Percentiles rank a stretch among this genome's conserved stretches.
Conservation (phyloP, 1,140 invertebrate genomes). For the Agrypnia vestita region DNA sequence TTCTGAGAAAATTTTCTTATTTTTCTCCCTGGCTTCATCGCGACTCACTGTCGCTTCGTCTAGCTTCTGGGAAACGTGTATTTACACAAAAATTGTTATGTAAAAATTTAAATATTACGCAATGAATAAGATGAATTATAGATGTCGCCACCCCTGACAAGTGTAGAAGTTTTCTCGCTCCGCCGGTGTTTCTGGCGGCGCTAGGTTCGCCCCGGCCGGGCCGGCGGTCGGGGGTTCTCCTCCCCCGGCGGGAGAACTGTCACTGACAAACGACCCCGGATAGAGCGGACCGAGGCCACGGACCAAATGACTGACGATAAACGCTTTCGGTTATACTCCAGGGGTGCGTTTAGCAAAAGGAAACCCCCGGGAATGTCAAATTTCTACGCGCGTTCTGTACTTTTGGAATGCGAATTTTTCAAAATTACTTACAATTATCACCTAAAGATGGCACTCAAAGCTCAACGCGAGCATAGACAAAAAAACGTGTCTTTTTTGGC, state of each 20-base stretch:
- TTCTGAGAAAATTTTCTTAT: too few species aligned
- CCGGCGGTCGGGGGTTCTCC: background rate
- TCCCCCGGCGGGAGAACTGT: conserved; percentile 42
- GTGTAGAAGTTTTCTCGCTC: conserved; percentile 42
- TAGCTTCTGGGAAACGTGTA: too few species aligned
- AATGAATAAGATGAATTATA: background rate
- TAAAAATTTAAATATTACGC: too few species aligned
- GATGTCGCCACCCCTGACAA: conserved; percentile 8
- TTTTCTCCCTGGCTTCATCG: too few species aligned
- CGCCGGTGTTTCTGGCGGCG: conserved; percentile 52
- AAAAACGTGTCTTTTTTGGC: too few species aligned
- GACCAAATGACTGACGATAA: conserved; percentile 46
- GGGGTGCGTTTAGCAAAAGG: conserved; percentile 13
- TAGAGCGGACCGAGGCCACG: conserved; percentile 37
- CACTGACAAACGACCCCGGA: conserved; percentile 59
- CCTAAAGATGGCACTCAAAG: too few species aligned
- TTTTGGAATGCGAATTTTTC: too few species aligned
- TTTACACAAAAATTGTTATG: too few species aligned
- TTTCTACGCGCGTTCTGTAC: too few species aligned
- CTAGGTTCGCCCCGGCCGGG: conserved; percentile 40
- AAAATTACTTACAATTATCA: too few species aligned
- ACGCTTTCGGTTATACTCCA: conserved; percentile 14
- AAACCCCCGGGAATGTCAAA: background rate
- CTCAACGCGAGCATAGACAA: too few species aligned
- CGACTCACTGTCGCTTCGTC: too few species aligned